phyloP scores from a whole-genome alignment of 2,113 vertebrate genomes.

The Corvus moneduloides region DNA sequence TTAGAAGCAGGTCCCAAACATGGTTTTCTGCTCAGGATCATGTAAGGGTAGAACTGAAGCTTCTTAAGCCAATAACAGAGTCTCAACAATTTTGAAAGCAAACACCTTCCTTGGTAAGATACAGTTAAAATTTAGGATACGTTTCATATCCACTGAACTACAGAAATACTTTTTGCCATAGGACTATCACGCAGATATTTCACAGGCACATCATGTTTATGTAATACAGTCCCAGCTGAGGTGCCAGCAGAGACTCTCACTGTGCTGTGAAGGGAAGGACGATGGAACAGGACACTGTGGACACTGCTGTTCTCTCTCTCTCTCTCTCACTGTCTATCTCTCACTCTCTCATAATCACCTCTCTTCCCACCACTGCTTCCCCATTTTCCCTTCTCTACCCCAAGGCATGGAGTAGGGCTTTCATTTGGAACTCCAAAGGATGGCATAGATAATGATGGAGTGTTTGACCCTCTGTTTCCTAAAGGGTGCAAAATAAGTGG shows the following conservation, averaged over 20 bases:
- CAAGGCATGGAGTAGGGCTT: not conserved
- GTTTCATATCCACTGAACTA: not conserved
- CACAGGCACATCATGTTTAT: not conserved
- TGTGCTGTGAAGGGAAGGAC: not conserved
- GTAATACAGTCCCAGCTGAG: not conserved
- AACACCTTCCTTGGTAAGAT: not conserved
- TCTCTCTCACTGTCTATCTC: too few species aligned
- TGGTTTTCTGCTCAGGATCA: not conserved
- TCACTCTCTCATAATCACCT: not conserved
- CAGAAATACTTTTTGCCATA: not conserved
- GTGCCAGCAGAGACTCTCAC: not conserved
- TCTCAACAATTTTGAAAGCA: not conserved
- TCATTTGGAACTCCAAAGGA: not conserved
- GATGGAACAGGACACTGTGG: not conserved
- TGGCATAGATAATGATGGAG: not conserved
- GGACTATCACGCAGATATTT: not conserved
- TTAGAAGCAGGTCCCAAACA: constrained; percentile 35
- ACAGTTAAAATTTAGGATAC: not conserved
- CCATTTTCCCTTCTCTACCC: not conserved
- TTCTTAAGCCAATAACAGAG: not conserved
- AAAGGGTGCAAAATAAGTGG: not conserved
- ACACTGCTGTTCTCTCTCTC: not conserved
- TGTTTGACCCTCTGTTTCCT: not conserved
- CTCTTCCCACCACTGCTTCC: rapidly evolving
- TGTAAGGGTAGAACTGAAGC: not conserved